Evolutionary conservation across 2,113 vertebrate genomes (phyloP), one percentile per base, ranked within the genome.

Genomic region (Condylura cristata): DNA sequence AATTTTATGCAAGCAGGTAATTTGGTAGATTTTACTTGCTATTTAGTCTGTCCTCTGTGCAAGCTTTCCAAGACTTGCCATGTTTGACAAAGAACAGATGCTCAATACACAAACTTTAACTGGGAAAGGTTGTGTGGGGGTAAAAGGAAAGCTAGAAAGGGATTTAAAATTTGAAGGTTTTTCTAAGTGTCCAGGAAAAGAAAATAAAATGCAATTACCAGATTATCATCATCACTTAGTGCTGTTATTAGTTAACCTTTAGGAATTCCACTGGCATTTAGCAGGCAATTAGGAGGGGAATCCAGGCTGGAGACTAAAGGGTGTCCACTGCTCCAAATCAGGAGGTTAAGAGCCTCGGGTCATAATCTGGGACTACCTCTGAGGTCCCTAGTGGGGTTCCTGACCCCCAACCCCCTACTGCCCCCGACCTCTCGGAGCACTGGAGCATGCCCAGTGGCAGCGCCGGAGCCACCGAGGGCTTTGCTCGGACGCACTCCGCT

Each of bases 361-460:
- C 26, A n/a, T 4, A 14, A 34, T 32, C 9, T 44, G 46, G 32
- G 61, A 39, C 81, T 24, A 18, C 3, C 32, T 17, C 20, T 74
- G 1, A 0, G 6, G 60, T 63, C 18, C 37, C 71, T 24, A 1
- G 0, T 4, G 41, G n/a, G 34, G 17, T 26, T 75, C 56, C 1
- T 30, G 51, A 13, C 2, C 22, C 58, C 24, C 5, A 22, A 78
- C 32, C 28, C 46, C 32, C 13, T 3, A 2, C 2, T 8, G 63
- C 30, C 88, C 26, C 3, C 53, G 28, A 66, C 34, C 37, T 66
- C 44, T 61, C 6, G 0, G 44, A 63, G 94, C 48, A 17, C 91
- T 17, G 76, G 90, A 90, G 94, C 95, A 96, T 80, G 97, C 95
- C 89, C 95, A 88, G 90, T 84, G 93, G 61, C 72, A 32, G 83